phyloP scores from a whole-genome alignment of 2,113 vertebrate genomes.

The Acrocephalus kingi region DNA sequence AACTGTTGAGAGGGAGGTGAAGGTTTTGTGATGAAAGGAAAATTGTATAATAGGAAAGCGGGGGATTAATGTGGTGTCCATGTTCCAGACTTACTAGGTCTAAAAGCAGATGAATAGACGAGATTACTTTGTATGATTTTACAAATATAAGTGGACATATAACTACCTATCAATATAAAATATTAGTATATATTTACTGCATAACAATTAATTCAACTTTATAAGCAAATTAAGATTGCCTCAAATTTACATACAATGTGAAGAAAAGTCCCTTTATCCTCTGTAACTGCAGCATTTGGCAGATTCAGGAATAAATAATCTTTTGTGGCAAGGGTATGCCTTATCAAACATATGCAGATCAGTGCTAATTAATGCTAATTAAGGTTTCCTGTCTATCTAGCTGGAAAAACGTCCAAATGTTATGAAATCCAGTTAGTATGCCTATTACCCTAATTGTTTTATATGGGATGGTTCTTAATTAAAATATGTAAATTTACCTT shows the following conservation, averaged over 20 bases:
- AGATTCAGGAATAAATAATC: slow-evolving; percentile 85
- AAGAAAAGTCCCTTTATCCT: slow-evolving; percentile 78
- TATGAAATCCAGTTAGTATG: slow-evolving; percentile 90
- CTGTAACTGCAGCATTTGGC: slow-evolving; percentile 80
- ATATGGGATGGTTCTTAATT: slow-evolving; percentile 91
- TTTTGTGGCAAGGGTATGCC: slow-evolving; percentile 85
- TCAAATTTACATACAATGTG: slow-evolving; percentile 78
- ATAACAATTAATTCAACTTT: slow-evolving; percentile 71
- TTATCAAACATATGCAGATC: slow-evolving; percentile 96
- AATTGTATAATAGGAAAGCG: slow-evolving; percentile 2
- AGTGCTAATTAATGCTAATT: slow-evolving; percentile 93
- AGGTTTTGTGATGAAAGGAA: not conserved
- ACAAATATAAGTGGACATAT: slow-evolving; percentile 57
- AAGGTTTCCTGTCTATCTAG: slow-evolving; percentile 88
- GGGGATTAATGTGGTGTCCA: slow-evolving; percentile 5
- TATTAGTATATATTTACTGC: slow-evolving; percentile 73
- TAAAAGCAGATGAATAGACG: slow-evolving; percentile 46
- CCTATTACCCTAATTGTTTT: slow-evolving; percentile 93
- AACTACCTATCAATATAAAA: slow-evolving; percentile 58
- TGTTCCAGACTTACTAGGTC: not conserved
- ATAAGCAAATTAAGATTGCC: slow-evolving; percentile 76
- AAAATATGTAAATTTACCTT: slow-evolving; percentile 91
- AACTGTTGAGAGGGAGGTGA: not conserved
- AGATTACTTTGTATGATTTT: slow-evolving; percentile 67
- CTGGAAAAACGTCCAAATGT: slow-evolving; percentile 91